Base-by-base conservation (phyloP, 2,888 invertebrate genomes). In the Hemithea aestivaria region DNA sequence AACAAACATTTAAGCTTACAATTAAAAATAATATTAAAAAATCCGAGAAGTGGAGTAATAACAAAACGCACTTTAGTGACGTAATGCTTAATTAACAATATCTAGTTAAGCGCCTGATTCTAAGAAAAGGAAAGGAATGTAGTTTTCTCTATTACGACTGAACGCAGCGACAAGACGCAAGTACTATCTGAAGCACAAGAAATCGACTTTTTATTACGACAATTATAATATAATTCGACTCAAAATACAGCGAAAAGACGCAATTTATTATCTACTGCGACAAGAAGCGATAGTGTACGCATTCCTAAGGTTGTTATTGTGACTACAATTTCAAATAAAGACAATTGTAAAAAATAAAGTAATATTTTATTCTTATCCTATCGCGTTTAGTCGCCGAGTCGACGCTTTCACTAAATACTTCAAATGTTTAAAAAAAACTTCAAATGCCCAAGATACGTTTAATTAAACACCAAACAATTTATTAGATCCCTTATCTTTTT, bases 71-170 rank as follows among this genome's bases (percentile, higher is more conserved):
- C 65, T 66, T 67, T 60, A 29, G 57, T 48, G 51, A 56, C 51
- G 54, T 55, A 54, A 46, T 58, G 41, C 53, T 62, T 73, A 80
- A 80, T 78, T 79, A 80, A 73, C 65, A 73, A 70, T 68, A 68
- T 65, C 60, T 51, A 58, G 65, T 67, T 69, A 44, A 38, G 62
- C 67, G 64, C 66, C 60, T 70, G 67, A 73, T 82, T 81, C 83
- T 63, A 55, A 39, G 49, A 49, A 46, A 41, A 42, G 26, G 30
- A 33, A 36, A 40, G 26, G 30, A 47, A 71, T 75, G n/a, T 75
- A 74, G 75, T 77, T 78, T 53, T 70, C 16, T 16, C 5, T 4
- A 16, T 5, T 16, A 16, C n/a, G n/a, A n/a, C n/a, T n/a, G n/a
- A n/a, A n/a, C n/a, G n/a, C n/a, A n/a, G n/a, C n/a, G n/a, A n/a